These are phyloP conservation scores for Leiothrix lutea DNA, from an alignment of 2,113 vertebrate species.

Conservation along the genomic window DNA sequence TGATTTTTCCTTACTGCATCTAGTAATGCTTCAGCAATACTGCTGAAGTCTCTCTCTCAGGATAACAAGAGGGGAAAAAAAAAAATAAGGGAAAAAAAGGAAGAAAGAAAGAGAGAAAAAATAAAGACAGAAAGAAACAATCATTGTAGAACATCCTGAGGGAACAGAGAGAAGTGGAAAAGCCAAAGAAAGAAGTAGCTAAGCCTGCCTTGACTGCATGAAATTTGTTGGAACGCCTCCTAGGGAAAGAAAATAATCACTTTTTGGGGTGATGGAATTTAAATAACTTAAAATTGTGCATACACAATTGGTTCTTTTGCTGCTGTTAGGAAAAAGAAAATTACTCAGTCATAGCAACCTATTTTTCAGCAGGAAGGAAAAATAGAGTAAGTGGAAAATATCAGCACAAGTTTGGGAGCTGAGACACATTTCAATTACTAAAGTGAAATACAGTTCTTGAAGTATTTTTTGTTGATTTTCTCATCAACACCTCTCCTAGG, in stretches of 20 bases:
- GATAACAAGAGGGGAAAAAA: not conserved
- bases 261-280: slow-evolving; percentile 64
- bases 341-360: not conserved
- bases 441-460: not conserved
- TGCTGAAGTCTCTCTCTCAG: slow-evolving; percentile 1
- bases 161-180: slow-evolving; percentile 64
- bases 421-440: not conserved
- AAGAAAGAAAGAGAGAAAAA: not conserved
- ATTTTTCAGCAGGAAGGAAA: not conserved
- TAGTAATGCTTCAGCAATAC: slow-evolving; percentile 32
- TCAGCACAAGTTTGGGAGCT: not conserved
- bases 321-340: slow-evolving; percentile 36
- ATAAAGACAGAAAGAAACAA: slow-evolving; percentile 73
- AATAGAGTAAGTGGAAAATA: slow-evolving; percentile 1
- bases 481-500: not conserved
- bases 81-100: not conserved
- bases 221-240: slow-evolving; percentile 58
- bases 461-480: not conserved
- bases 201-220: slow-evolving; percentile 18
- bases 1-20: slow-evolving; percentile 60
- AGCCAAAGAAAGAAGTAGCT: slow-evolving; percentile 57
- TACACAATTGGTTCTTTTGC: slow-evolving; percentile 54
- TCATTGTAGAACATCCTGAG: slow-evolving; percentile 62
- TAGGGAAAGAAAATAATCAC: slow-evolving; percentile 62
- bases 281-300: slow-evolving; percentile 67